Evolutionary conservation across 2,797 vertebrate genomes (phyloP).

Genomic region (Thalassophryne amazonica): DNA sequence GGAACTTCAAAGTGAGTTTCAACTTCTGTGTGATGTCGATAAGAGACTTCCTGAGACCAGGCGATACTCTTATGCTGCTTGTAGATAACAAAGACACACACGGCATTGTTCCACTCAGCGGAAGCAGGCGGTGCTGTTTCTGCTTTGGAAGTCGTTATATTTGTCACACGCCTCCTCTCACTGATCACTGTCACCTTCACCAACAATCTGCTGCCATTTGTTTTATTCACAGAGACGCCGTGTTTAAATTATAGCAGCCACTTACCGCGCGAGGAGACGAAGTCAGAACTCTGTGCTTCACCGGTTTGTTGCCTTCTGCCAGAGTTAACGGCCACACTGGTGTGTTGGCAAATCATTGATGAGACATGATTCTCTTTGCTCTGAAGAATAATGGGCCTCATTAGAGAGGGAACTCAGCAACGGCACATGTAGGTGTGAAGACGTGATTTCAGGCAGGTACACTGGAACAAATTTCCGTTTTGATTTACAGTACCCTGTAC

Average conservation of each 20-base stretch:
- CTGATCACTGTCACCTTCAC: slow-evolving; percentile 19
- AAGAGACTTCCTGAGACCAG: slow-evolving; percentile 53
- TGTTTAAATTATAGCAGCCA: background rate
- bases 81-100: slow-evolving; percentile 32
- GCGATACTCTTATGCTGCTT: slow-evolving; percentile 30
- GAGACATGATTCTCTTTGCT: no score
- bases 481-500: no score
- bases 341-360: no score
- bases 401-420: no score
- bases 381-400: no score
- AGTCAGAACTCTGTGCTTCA: no score
- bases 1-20: slow-evolving; percentile 60
- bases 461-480: no score
- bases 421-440: no score
- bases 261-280: slow-evolving; percentile 6
- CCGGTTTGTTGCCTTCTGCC: no score
- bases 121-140: background rate
- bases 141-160: slow-evolving; percentile 29
- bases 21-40: slow-evolving; percentile 56
- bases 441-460: no score
- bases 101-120: slow-evolving; percentile 25
- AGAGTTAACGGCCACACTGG: no score
- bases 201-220: slow-evolving; percentile 18
- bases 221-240: background rate
- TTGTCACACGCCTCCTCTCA: slow-evolving; percentile 7